Evolutionary conservation across 2,888 invertebrate species (phyloP).

Genomic region (Dromius quadrimaculatus): DNA sequence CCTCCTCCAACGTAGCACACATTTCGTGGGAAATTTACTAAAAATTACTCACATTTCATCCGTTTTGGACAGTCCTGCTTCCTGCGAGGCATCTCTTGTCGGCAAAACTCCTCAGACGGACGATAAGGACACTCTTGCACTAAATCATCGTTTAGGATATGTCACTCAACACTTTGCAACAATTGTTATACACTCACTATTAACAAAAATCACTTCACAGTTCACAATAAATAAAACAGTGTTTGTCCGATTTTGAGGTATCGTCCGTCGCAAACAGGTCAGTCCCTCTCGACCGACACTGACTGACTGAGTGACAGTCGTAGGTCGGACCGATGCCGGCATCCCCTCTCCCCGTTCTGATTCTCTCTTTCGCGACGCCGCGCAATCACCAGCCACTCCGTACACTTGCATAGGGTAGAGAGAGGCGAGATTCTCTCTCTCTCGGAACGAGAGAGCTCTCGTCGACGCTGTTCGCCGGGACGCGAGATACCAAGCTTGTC

Average conservation of each 20-base stretch:
- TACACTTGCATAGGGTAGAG: conserved; percentile 55
- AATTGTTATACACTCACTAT: too few species aligned
- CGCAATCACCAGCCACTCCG: conserved; percentile 65
- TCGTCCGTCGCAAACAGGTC: conserved; percentile 27
- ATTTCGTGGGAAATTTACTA: too few species aligned
- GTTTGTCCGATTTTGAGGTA: background rate
- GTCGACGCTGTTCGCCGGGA: conserved; percentile 50
- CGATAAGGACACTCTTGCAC: too few species aligned
- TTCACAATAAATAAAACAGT: conserved; percentile 54
- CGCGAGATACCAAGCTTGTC: conserved; percentile 61
- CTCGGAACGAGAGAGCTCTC: conserved; percentile 11
- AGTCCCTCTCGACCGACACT: conserved; percentile 50
- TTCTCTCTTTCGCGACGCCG: conserved; percentile 59
- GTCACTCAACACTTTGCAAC: too few species aligned
- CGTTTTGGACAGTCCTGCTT: conserved; percentile 70
- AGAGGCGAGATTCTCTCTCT: conserved; percentile 51
- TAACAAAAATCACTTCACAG: too few species aligned
- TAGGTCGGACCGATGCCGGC: conserved; percentile 48
- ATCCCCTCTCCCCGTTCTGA: conserved; percentile 59
- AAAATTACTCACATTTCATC: conserved; percentile 68
- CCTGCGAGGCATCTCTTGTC: conserved; percentile 67
- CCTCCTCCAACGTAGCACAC: background rate
- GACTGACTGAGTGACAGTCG: conserved; percentile 67
- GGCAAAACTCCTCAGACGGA: conserved; percentile 53
- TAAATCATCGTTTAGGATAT: too few species aligned